Evolutionary conservation across 2,797 vertebrate species (phyloP).

Genomic region (Danio albolineatus): DNA sequence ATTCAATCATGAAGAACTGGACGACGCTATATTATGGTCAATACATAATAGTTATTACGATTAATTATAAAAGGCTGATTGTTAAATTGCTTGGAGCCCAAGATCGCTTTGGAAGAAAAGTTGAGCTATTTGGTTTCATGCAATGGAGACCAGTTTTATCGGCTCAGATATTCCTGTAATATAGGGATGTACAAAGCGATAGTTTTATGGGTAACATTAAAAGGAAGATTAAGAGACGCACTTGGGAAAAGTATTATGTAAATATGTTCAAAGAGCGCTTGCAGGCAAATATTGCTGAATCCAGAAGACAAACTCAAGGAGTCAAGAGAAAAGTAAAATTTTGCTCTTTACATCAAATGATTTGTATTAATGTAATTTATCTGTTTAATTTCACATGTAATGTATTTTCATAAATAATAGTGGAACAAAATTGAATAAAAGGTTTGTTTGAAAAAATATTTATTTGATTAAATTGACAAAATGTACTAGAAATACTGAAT

Average conservation of each 20-base stretch:
- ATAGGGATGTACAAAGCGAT: constrained; percentile 28
- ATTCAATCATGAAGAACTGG: constrained; percentile 3
- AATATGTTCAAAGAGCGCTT: constrained; percentile 8
- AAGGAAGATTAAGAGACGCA: constrained; percentile 6
- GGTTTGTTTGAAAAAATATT: too few relatives aligned
- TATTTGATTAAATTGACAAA: too few relatives aligned
- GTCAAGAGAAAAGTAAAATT: neutral
- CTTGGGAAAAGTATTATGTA: constrained; percentile 7
- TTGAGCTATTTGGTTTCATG: constrained; percentile 9
- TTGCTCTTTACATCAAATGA: neutral
- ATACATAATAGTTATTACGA: constrained; percentile 25
- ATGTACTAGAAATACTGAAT: too few relatives aligned
- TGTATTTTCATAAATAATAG: too few relatives aligned
- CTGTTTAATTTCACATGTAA: neutral
- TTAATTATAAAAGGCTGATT: constrained; percentile 32
- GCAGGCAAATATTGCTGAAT: constrained; percentile 3
- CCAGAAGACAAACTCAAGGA: neutral
- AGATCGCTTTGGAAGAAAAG: neutral
- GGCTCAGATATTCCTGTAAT: neutral
- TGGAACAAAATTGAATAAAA: too few relatives aligned
- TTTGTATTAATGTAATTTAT: neutral
- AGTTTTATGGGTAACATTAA: neutral
- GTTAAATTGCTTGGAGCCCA: neutral
- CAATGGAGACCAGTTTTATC: neutral
- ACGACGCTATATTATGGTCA: neutral